Percentiles rank a stretch among this genome's conserved stretches.
These are phyloP conservation scores for Denticeps clupeoides DNA, from an alignment of 2,797 vertebrate genomes.

Conservation along the genomic window DNA sequence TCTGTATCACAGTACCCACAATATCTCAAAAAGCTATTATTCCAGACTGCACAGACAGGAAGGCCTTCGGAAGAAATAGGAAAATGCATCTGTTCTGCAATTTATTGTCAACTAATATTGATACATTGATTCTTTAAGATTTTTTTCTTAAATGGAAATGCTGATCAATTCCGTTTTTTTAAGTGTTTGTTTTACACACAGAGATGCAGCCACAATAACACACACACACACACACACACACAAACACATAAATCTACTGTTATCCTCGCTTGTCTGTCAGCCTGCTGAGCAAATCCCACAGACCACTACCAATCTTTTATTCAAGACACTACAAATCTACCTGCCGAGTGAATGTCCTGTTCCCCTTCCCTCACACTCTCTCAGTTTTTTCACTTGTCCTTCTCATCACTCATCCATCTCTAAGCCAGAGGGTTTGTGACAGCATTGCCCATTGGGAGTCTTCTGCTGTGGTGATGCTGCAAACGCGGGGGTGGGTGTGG, in stretches of 20 bases:
- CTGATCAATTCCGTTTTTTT: too few relatives aligned
- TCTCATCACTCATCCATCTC: conserved; percentile 33
- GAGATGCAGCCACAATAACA: background rate
- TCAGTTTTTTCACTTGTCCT: conserved; percentile 6
- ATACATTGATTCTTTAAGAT: too few relatives aligned
- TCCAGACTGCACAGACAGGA: too few relatives aligned
- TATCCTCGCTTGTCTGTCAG: conserved; percentile 8
- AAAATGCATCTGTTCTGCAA: too few relatives aligned
- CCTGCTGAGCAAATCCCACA: background rate
- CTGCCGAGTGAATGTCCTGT: background rate
- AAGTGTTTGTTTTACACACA: too few relatives aligned
- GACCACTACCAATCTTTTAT: conserved; percentile 15
- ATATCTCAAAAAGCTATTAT: too few relatives aligned
- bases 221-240: background rate
- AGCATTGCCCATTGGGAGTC: conserved; percentile 45
- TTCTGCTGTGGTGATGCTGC: conserved; percentile 40
- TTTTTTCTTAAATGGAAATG: too few relatives aligned
- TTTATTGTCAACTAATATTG: too few relatives aligned
- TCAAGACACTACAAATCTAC: conserved; percentile 1
- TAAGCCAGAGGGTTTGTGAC: conserved; percentile 44
- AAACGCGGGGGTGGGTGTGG: conserved; percentile 34
- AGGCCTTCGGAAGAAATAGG: too few relatives aligned
- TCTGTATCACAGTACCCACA: too few relatives aligned
- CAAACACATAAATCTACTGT: background rate
- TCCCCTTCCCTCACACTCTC: background rate